A percentile compares a stretch with the other conserved stretches of the same genome.
Conservation (phyloP, 2,113 vertebrate genomes). For the Falco punctatus region DNA sequence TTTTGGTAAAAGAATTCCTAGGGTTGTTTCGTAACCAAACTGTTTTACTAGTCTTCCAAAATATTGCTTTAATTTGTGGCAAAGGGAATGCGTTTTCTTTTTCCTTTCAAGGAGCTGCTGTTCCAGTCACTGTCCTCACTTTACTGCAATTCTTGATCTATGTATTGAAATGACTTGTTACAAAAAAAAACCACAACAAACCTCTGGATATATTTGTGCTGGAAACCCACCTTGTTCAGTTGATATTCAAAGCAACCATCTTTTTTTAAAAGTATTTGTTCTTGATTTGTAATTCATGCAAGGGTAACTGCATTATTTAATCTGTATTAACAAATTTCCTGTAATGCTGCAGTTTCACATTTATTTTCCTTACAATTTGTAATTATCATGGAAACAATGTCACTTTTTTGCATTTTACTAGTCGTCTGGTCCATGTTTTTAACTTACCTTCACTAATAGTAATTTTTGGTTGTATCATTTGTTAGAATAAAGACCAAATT, state of each 20-base stretch:
- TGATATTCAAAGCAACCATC: not conserved
- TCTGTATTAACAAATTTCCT: slow-evolving; percentile 45
- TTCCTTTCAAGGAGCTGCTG: slow-evolving; percentile 11
- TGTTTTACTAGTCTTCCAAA: slow-evolving; percentile 66
- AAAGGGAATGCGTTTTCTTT: slow-evolving; percentile 40
- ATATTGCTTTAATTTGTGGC: slow-evolving; percentile 2
- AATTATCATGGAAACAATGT: not conserved
- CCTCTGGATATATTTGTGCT: slow-evolving; percentile 26
- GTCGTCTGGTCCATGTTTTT: slow-evolving; percentile 16
- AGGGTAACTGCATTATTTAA: not conserved
- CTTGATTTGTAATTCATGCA: not conserved
- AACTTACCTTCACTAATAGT: slow-evolving; percentile 35
- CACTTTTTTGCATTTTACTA: slow-evolving; percentile 5
- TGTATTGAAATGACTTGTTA: not conserved
- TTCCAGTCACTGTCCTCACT: not conserved
- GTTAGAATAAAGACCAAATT: slow-evolving; percentile 73
- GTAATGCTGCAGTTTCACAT: slow-evolving; percentile 67
- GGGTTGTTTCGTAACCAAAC: not conserved
- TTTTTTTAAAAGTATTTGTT: slow-evolving; percentile 13
- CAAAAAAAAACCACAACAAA: not conserved
- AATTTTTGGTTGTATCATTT: slow-evolving; percentile 53
- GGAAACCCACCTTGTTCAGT: not conserved
- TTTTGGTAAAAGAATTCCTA: not conserved
- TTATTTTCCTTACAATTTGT: slow-evolving; percentile 45
- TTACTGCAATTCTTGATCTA: not conserved